These are phyloP conservation scores for Prolemur simus DNA, from an alignment of 2,113 vertebrate species.

Conservation along the genomic window DNA sequence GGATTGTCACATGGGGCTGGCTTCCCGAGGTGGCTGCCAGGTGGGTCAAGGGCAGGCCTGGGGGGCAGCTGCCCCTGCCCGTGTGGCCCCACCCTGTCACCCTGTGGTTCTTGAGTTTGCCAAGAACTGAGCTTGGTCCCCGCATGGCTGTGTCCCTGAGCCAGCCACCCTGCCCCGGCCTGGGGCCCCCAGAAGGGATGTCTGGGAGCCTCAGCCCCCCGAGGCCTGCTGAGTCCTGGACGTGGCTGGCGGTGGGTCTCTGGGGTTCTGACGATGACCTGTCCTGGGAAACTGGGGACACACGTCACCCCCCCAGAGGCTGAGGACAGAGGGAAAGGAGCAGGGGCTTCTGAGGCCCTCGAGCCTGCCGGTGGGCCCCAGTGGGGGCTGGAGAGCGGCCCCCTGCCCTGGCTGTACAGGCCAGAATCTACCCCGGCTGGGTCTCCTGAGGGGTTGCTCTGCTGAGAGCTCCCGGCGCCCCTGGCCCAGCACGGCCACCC, in stretches of 20 bases:
- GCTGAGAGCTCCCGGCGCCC: background rate
- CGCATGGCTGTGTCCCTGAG: background rate
- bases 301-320: background rate
- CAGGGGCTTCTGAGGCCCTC: background rate
- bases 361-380: background rate
- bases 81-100: fast-evolving
- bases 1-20: background rate
- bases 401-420: background rate
- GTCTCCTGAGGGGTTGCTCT: background rate
- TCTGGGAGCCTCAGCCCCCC: background rate
- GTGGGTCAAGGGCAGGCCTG: background rate
- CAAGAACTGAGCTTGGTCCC: fast-evolving
- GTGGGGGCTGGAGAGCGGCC: background rate
- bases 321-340: background rate
- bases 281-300: background rate
- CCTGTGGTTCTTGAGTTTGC: background rate
- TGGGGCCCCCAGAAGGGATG: too few relatives aligned
- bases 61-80: too few relatives aligned
- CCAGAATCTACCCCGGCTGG: fast-evolving
- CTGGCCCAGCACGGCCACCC: fast-evolving
- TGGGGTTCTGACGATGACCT: background rate
- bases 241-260: fast-evolving
- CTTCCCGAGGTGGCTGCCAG: background rate
- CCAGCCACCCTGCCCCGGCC: background rate
- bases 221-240: background rate